Conservation (phyloP, 2,797 vertebrate genomes). For the Carduelis carduelis region DNA sequence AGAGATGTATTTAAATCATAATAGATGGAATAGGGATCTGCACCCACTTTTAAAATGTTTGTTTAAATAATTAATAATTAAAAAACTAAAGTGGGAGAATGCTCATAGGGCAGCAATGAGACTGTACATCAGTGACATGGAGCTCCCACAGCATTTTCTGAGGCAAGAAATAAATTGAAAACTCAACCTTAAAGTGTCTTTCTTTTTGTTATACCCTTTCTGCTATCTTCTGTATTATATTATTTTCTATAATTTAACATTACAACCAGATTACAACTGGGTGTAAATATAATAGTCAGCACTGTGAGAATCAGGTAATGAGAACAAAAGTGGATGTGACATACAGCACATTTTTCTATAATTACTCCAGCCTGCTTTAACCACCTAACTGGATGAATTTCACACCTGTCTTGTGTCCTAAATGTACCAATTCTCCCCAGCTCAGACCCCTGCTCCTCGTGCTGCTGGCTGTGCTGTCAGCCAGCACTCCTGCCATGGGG, state of each 20-base stretch:
- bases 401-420: neutral
- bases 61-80: neutral
- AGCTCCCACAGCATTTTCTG: neutral
- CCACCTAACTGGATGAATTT: neutral
- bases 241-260: neutral
- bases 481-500: neutral
- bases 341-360: fast-evolving
- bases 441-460: slow-evolving; percentile 2
- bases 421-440: neutral
- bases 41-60: neutral
- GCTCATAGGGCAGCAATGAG: neutral
- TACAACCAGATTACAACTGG: neutral
- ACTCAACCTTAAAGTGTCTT: neutral
- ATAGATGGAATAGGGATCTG: neutral
- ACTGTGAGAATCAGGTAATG: neutral
- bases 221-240: neutral
- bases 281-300: neutral
- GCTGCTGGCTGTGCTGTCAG: neutral
- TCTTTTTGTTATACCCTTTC: neutral
- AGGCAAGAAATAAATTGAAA: neutral
- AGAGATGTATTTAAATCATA: neutral
- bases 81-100: neutral
- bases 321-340: neutral
- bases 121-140: fast-evolving
- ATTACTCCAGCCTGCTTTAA: neutral